These are phyloP conservation scores for Maconellicoccus hirsutus DNA, from an alignment of 1,140 invertebrate species.

Conservation along the genomic window DNA sequence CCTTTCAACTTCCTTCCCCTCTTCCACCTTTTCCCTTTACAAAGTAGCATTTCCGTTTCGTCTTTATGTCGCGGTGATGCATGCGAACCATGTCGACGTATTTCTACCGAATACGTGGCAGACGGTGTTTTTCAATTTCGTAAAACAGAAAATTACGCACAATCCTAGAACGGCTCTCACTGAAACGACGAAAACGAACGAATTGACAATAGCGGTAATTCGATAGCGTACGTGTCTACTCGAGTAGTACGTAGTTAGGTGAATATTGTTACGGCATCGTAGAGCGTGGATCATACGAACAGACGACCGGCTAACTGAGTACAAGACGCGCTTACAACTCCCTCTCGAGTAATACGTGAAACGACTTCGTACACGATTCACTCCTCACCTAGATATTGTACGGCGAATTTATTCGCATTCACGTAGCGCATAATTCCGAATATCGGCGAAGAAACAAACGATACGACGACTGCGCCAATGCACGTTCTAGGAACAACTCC, in stretches of 20 bases:
- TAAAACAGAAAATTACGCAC: conserved; percentile 60
- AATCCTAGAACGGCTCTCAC: conserved; percentile 69
- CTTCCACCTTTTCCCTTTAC: too few relatives aligned
- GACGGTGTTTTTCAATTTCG: conserved; percentile 55
- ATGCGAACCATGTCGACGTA: conserved; percentile 68
- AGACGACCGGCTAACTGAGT: too few relatives aligned
- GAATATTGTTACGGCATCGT: too few relatives aligned
- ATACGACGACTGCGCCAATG: conserved; percentile 78
- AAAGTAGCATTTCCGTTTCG: too few relatives aligned
- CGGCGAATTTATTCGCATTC: conserved; percentile 71
- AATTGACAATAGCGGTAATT: too few relatives aligned
- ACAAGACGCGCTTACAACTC: neutral
- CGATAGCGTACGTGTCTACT: too few relatives aligned
- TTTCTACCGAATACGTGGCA: conserved; percentile 62
- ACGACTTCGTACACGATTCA: too few relatives aligned
- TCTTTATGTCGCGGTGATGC: too few relatives aligned
- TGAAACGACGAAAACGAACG: too few relatives aligned
- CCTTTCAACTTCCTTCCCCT: too few relatives aligned
- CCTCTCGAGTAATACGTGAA: neutral
- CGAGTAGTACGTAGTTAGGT: too few relatives aligned
- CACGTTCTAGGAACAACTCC: conserved; percentile 97
- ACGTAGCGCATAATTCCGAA: conserved; percentile 54
- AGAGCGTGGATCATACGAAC: too few relatives aligned
- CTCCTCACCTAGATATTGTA: conserved; percentile 77
- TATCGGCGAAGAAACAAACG: conserved; percentile 63